Evolutionary conservation across 2,797 vertebrate species (phyloP).

Genomic region (Sparus aurata): DNA sequence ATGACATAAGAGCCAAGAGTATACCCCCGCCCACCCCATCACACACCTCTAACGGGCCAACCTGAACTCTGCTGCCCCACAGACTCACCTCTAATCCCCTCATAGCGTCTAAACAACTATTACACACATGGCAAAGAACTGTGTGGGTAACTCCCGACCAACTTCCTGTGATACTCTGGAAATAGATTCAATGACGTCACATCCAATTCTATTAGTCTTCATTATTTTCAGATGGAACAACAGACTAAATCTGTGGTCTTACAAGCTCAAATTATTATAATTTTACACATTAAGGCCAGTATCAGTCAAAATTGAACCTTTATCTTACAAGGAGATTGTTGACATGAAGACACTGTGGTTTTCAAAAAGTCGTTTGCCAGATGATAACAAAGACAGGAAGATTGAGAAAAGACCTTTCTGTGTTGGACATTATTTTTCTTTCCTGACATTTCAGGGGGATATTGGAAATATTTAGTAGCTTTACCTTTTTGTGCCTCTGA

Average conservation of each 20-base stretch:
- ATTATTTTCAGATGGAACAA: background rate
- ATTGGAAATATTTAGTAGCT: background rate
- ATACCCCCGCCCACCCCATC: background rate
- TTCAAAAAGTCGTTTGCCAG: background rate
- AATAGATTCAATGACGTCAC: background rate
- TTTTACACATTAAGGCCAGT: background rate
- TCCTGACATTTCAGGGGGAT: background rate
- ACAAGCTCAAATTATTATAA: background rate
- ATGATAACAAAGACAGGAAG: background rate
- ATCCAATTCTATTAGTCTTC: background rate
- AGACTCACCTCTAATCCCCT: constrained; percentile 6
- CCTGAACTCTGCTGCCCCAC: constrained; percentile 15
- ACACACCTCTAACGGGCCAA: constrained; percentile 15
- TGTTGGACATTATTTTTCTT: background rate
- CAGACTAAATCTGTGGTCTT: no score
- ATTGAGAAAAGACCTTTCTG: background rate
- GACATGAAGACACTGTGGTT: background rate
- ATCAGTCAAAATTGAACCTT: background rate
- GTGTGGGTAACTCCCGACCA: background rate
- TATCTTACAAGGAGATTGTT: background rate
- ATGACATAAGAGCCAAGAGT: constrained; percentile 53
- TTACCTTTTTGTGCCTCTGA: background rate
- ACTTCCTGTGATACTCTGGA: background rate
- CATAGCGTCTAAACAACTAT: background rate
- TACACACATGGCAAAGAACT: background rate